Evolutionary conservation across 2,888 invertebrate genomes (phyloP), one percentile per base, ranked within the genome.

Genomic region (Drymonia ruficornis): DNA sequence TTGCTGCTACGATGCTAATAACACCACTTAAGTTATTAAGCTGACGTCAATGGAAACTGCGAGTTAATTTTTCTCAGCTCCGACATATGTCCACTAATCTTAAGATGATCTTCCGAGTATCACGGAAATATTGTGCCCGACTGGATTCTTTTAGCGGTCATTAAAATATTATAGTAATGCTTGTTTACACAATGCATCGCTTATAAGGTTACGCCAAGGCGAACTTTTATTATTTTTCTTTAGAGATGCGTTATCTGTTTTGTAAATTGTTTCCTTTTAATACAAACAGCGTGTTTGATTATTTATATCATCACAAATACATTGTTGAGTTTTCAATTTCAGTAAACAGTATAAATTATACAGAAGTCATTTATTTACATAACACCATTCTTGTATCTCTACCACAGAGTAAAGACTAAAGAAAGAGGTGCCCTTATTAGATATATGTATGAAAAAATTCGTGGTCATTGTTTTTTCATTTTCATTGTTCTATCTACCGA

Each of bases 71-170:
- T 61, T 55, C 56, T 52, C 44, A 31, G 23, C 44, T 47, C 73
- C 54, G 64, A 58, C 63, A 43, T 38, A 47, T 70, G 70, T 73
- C 71, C 53, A 57, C 58, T 68, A 71, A 69, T 72, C 66, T 53
- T 38, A 50, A 40, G 0, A 50, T 50, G 54, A 64, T 60, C 74
- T 71, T 74, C 72, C 52, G 38, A 72, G 74, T 72, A 71, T 55
- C 55, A 52, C 69, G 72, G 72, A 69, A 74, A 66, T 56, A 56
- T 67, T 52, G 49, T 56, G 57, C 53, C 38, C 56, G 59, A 38
- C 59, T 56, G 56, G 29, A 57, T 52, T 49, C 36, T 55, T 56
- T 50, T 52, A 53, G 48, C 56, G 19, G 45, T 7, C 34, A 58
- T 61, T 72, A 61, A 60, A 69, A 43, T 56, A 53, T 49, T 61